Evolutionary conservation across 2,113 vertebrate species (phyloP).

Genomic region (Dunckerocampus dactyliophorus): DNA sequence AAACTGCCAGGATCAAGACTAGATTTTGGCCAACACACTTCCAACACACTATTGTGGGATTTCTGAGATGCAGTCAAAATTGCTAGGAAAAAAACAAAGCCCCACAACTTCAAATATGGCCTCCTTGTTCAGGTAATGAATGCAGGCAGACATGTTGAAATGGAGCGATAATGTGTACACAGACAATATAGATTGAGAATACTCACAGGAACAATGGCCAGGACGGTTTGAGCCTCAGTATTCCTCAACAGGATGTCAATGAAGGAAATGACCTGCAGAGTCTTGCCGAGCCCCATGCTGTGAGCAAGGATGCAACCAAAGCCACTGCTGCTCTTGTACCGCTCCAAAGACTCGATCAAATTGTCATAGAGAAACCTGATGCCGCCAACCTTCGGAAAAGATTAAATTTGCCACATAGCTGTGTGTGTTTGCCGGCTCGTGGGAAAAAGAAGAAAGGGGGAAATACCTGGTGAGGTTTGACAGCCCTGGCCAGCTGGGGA

Average conservation of each 20-base stretch:
- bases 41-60: too few relatives aligned
- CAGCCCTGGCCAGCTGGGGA: slow-evolving; percentile 89
- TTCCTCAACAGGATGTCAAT: slow-evolving; percentile 90
- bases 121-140: background rate
- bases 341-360: slow-evolving; percentile 92
- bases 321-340: slow-evolving; percentile 92
- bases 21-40: too few relatives aligned
- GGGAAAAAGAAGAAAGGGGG: background rate
- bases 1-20: too few relatives aligned
- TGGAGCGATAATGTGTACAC: background rate
- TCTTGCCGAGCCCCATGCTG: slow-evolving; percentile 98
- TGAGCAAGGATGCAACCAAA: slow-evolving; percentile 98
- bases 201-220: slow-evolving; percentile 96
- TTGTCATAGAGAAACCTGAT: slow-evolving; percentile 98
- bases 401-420: background rate
- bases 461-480: slow-evolving; percentile 96
- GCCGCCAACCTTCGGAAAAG: slow-evolving; percentile 83
- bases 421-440: background rate
- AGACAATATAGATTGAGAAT: background rate
- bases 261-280: slow-evolving; percentile 97
- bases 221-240: slow-evolving; percentile 92
- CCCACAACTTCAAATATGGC: too few relatives aligned
- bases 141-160: background rate
- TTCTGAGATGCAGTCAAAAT: too few relatives aligned
- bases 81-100: too few relatives aligned